These are phyloP conservation scores for Tychaedon coryphoeus DNA, from an alignment of 2,113 vertebrate genomes.

Conservation along the genomic window DNA sequence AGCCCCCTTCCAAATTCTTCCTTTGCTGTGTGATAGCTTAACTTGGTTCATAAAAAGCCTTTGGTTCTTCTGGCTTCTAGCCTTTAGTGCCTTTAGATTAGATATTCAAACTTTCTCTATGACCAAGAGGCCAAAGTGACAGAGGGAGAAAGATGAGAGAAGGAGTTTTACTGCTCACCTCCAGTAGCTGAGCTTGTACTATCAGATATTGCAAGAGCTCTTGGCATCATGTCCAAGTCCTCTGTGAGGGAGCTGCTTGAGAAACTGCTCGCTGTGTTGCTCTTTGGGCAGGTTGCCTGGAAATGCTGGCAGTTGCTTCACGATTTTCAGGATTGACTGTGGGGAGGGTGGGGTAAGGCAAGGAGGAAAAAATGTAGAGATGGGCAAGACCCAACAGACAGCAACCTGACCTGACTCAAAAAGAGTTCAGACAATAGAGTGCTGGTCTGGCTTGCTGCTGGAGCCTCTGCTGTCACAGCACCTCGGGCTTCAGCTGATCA, in stretches of 20 bases:
- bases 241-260: not conserved
- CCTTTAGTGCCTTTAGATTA: not conserved
- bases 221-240: not conserved
- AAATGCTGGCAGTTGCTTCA: not conserved
- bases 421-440: not conserved
- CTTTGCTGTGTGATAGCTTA: not conserved
- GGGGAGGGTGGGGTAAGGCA: not conserved
- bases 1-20: not conserved
- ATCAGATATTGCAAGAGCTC: not conserved
- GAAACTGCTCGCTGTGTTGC: not conserved
- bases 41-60: not conserved
- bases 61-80: not conserved
- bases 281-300: not conserved
- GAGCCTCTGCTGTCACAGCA: fast-evolving
- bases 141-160: not conserved
- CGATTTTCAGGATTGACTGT: not conserved
- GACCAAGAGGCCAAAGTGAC: not conserved
- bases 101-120: not conserved
- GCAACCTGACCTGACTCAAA: not conserved
- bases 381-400: not conserved
- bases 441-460: not conserved
- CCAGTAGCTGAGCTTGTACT: not conserved
- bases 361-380: not conserved
- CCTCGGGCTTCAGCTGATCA: not conserved
- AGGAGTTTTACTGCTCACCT: not conserved